These are phyloP conservation scores for Dromococcyx pavoninus DNA, from an alignment of 2,797 vertebrate genomes.

Conservation along the genomic window DNA sequence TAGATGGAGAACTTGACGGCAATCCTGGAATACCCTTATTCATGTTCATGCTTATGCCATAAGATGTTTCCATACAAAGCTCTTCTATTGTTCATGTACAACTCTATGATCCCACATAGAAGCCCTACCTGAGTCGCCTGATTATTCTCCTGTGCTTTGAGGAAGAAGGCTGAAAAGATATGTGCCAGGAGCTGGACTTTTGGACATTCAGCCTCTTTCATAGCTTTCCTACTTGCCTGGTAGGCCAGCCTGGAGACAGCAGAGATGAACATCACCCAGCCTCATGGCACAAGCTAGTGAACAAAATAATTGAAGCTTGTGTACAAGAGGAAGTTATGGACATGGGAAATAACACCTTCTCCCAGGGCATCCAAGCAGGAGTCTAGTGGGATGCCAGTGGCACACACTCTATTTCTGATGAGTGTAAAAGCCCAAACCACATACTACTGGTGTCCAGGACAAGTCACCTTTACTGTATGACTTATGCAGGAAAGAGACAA, in stretches of 20 bases:
- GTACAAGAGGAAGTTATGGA: background rate
- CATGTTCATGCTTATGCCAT: rapidly evolving
- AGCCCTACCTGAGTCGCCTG: background rate
- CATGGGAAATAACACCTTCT: background rate
- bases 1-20: background rate
- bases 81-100: background rate
- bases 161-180: background rate
- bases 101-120: background rate
- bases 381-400: background rate
- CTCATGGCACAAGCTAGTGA: background rate
- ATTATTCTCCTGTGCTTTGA: background rate
- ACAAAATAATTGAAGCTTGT: background rate
- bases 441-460: rapidly evolving
- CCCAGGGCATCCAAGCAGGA: background rate
- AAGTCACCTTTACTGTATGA: background rate
- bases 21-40: background rate
- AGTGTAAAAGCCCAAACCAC: background rate
- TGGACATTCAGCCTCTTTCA: background rate
- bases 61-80: background rate
- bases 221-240: background rate
- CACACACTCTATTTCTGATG: background rate
- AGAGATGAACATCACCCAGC: background rate
- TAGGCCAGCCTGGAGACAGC: background rate
- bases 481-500: background rate
- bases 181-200: background rate